A percentile compares a stretch with the other conserved stretches of the same genome.
Conservation (phyloP, 2,797 vertebrate genomes). For the Pantherophis alleghaniensis region DNA sequence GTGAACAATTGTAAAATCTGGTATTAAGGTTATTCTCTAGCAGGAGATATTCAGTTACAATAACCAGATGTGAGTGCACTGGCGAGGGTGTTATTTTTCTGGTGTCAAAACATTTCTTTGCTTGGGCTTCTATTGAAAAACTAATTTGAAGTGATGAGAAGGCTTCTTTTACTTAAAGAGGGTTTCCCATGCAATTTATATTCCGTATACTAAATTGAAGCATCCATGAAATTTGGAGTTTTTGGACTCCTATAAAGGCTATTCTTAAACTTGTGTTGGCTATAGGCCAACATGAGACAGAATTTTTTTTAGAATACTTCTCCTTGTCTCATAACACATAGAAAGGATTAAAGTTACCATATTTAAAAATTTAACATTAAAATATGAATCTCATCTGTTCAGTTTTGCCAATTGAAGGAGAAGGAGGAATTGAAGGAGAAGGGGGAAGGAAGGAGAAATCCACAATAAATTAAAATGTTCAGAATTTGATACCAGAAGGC, state of each 20-base stretch:
- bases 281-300: neutral
- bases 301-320: neutral
- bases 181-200: neutral
- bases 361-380: neutral
- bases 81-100: neutral
- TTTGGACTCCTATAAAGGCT: neutral
- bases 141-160: neutral
- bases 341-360: neutral
- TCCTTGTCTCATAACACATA: neutral
- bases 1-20: neutral
- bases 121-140: neutral
- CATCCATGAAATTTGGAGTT: neutral
- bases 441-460: neutral
- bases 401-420: neutral
- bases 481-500: neutral
- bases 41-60: neutral
- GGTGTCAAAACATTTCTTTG: neutral
- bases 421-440: neutral
- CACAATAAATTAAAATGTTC: neutral
- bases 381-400: neutral
- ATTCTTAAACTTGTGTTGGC: neutral
- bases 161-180: neutral
- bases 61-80: neutral
- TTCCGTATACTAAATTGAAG: neutral
- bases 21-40: neutral